Evolutionary conservation across 2,797 vertebrate species (phyloP).

Genomic region (Eulemur albifrons): DNA sequence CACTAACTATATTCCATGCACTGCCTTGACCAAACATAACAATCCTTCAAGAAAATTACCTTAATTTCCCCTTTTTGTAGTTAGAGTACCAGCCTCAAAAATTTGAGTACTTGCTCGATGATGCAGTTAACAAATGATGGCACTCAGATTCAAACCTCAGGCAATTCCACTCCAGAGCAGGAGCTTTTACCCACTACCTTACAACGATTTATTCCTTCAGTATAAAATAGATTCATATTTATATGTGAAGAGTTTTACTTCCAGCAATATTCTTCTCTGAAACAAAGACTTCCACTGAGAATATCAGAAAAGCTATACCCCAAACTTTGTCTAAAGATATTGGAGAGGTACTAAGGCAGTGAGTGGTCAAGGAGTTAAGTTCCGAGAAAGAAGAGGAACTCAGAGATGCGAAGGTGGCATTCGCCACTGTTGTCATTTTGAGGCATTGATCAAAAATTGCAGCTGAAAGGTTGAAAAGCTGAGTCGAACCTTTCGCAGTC

Average conservation of each 20-base stretch:
- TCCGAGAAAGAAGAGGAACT: background rate
- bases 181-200: background rate
- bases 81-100: background rate
- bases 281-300: background rate
- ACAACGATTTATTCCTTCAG: background rate
- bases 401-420: background rate
- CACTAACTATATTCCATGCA: background rate
- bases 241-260: background rate
- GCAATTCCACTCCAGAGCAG: background rate
- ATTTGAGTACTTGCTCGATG: background rate
- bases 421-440: background rate
- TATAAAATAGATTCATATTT: slow-evolving; percentile 5
- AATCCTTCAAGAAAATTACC: background rate
- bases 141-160: background rate
- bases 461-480: background rate
- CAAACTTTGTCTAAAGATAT: background rate
- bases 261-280: background rate
- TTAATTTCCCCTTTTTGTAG: background rate
- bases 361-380: background rate
- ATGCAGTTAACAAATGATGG: background rate
- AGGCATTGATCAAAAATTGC: background rate
- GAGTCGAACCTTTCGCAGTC: background rate
- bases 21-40: background rate
- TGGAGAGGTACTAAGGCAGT: background rate
- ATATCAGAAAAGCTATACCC: background rate